Evolutionary conservation across 2,113 vertebrate species (phyloP), one percentile per base, ranked within the genome.

Genomic region (Clarias batrachus): DNA sequence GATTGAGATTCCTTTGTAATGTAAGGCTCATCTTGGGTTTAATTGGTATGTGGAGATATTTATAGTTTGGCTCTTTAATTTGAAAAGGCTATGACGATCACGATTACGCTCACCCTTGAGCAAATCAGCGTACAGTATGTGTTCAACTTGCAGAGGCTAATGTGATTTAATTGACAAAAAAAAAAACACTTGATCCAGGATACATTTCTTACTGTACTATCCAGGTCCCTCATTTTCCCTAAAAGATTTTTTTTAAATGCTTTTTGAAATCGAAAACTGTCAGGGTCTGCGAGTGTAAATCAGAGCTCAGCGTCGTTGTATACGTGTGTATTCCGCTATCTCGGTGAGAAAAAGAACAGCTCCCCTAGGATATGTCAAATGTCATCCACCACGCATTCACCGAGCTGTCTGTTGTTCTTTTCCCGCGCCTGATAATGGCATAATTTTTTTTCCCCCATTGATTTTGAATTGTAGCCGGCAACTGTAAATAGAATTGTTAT

Each of bases 401-500:
- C 25, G 86, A 86, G 87, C 59, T 86, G 65, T 71, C 89, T 81
- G 91, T 92, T 94, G 93, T 94, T 93, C 94, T 3, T 91, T 93
- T 93, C 94, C 91, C 92, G 88, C 84, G 81, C 87, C 85, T 85
- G 91, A 88, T 92, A 94, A 94, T 92, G 86, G 92, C 92, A 90
- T 94, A 87, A 91, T 94, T 93, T 91, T 87, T 91, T 57, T 59
- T 57, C 5, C 48, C 76, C 9, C 81, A 81, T 85, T 89, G 90
- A 93, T 93, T 93, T 90, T 88, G 90, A 93, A 91, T 90, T 93
- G 91, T 93, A 92, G 91, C 93, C 79, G 80, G 87, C 87, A 83
- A 91, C 90, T 82, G 87, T 89, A 93, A 94, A 93, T 93, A 91
- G 92, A 93, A 93, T 92, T 92, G 91, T 94, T 94, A 94, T 94